Base-by-base conservation (phyloP, 2,797 vertebrate species). In the Gymnothorax javanicus region DNA sequence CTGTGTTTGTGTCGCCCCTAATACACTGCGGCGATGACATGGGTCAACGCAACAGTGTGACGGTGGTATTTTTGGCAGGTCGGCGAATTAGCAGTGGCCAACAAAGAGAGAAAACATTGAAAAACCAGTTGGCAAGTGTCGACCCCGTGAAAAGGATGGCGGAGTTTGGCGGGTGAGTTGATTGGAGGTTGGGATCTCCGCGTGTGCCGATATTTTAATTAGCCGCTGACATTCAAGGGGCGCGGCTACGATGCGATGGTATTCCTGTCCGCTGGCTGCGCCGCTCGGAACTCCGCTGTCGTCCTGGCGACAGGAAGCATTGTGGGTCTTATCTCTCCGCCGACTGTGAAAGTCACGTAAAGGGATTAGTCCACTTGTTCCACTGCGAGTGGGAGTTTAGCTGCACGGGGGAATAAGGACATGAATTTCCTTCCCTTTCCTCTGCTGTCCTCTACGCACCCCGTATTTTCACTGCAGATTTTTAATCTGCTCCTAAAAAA, bases 281-380 rank as follows among this genome's bases (percentile, higher is more conserved):
- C 60, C n/a, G 67, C 27, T 64, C 20, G 71, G 54, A 58, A 81
- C 52, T 25, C 25, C 57, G 91, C 91, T 89, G 88, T 92, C 94
- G 94, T 94, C 92, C 88, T 89, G 20, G 59, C 89, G 25, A 89
- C 88, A 90, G 71, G 91, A 43, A 91, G 92, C 92, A 92, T 94
- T 95, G 95, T 93, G 93, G 94, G 94, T 93, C 92, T 95, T 95
- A 95, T 95, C 93, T 85, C 88, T 50, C 88, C 91, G 95, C 93
- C 95, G 95, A 95, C 93, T 96, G 95, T 95, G 94, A 96, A 96
- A 95, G 95, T 96, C 95, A 95, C 92, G 93, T 95, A 96, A 96
- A 91, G 90, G 94, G 94, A 96, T 96, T 96, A 96, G 33, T 92
- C 90, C 90, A 87, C 87, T 87, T 87, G 92, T 91, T 94, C 89